Conservation (phyloP, 2,797 vertebrate species). For the Thripadectes ignobilis region DNA sequence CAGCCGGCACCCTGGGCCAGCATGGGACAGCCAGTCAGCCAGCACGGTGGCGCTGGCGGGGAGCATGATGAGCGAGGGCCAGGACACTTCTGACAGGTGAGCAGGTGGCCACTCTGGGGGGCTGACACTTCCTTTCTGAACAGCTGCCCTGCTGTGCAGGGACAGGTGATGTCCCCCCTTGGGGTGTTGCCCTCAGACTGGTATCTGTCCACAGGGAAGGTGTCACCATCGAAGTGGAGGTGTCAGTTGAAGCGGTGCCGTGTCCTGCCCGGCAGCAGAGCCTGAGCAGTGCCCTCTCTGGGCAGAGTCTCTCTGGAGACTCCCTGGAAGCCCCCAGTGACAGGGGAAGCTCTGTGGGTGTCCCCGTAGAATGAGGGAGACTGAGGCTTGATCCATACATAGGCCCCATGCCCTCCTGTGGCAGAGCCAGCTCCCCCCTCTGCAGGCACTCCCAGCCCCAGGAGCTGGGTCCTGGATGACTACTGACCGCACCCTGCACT, state of each 20-base stretch:
- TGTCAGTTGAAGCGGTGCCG: slow-evolving; percentile 83
- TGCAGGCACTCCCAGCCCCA: rapidly evolving
- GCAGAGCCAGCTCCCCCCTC: background rate
- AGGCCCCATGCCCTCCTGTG: background rate
- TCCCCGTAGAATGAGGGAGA: background rate
- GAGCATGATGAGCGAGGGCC: slow-evolving; percentile 63
- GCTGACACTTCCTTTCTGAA: rapidly evolving
- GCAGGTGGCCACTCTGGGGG: background rate
- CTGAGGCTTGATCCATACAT: rapidly evolving
- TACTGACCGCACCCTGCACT: background rate
- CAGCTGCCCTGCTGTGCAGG: background rate
- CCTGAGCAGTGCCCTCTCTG: slow-evolving; percentile 82
- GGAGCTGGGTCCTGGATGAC: background rate
- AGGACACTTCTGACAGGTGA: slow-evolving; percentile 75
- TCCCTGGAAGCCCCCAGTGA: slow-evolving; percentile 72
- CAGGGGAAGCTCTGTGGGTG: background rate
- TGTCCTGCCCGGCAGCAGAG: slow-evolving; percentile 78
- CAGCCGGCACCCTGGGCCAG: slow-evolving; percentile 31
- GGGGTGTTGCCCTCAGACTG: background rate
- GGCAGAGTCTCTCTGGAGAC: slow-evolving; percentile 82
- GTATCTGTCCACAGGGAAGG: slow-evolving; percentile 76
- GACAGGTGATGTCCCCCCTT: rapidly evolving
- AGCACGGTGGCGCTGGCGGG: slow-evolving; percentile 74
- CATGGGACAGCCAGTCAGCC: slow-evolving; percentile 73
- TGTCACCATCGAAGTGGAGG: slow-evolving; percentile 84